A percentile compares a stretch with the other conserved stretches of the same genome.
phyloP scores from a whole-genome alignment of 1,140 invertebrate genomes.

The Papilio polyxenes region DNA sequence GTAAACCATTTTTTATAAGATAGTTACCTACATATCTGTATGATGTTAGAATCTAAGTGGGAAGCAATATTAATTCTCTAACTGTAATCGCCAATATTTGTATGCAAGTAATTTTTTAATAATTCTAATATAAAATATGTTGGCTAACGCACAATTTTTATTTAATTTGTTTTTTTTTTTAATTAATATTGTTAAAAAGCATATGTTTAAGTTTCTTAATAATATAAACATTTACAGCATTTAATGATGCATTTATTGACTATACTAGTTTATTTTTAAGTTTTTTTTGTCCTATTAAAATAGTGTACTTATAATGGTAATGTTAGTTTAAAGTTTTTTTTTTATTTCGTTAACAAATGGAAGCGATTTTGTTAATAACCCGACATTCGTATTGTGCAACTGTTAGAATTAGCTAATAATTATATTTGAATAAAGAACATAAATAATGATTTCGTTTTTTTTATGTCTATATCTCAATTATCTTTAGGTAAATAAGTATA shows the following conservation, averaged over 20 bases:
- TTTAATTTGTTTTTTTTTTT: neutral
- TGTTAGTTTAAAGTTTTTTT: constrained; percentile 8
- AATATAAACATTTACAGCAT: neutral
- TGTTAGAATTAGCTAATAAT: constrained; percentile 23
- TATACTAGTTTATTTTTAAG: constrained; percentile 33
- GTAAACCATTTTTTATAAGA: too few species aligned
- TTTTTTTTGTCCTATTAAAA: constrained; percentile 17
- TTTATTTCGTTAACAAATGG: constrained; percentile 23
- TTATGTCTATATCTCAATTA: neutral
- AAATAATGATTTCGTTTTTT: constrained; percentile 8
- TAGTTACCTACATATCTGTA: too few species aligned
- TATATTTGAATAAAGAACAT: constrained; percentile 23
- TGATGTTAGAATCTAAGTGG: neutral
- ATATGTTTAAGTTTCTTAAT: neutral
- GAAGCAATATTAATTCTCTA: too few species aligned
- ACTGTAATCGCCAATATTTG: too few species aligned
- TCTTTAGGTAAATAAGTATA: neutral
- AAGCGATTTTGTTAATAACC: neutral
- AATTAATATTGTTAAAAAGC: neutral
- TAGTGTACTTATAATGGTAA: constrained; percentile 25
- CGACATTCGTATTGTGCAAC: neutral
- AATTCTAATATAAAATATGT: neutral
- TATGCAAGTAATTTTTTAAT: too few species aligned
- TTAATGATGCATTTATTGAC: constrained; percentile 34
- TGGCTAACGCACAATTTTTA: neutral